Evolutionary conservation across 2,797 vertebrate species (phyloP), one percentile per base, ranked within the genome.

Genomic region (Megaceryle alcyon): DNA sequence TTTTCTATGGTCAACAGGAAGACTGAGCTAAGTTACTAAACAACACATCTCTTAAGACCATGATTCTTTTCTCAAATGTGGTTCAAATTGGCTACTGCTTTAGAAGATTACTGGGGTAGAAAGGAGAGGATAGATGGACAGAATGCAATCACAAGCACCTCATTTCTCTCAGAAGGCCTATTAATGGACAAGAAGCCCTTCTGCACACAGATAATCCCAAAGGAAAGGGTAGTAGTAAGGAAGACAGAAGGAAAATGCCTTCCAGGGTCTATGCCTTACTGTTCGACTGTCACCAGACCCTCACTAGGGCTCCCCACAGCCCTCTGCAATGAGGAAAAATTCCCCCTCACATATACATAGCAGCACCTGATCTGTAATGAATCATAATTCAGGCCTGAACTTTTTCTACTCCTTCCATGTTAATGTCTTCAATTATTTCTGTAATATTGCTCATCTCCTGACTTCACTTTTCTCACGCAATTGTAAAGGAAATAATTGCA

Each of bases 401-500:
- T 91, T 94, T 37, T 91, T 71, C 89, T 56, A 22, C 61, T 87
- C 54, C 70, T 72, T 71, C 84, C 70, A 18, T 14, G 5, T 70
- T 94, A 23, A 84, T 92, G 69, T 77, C 76, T 92, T 95, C 71
- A 82, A 96, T 95, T 96, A 92, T 91, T 80, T 91, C 91, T 46
- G 29, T 49, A 54, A 90, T 39, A 51, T 20, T 57, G 86, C 84
- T 81, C 53, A 73, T 69, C 79, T 92, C 54, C 3, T 7, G 72
- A 84, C 87, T 94, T 96, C 48, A 88, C 75, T 92, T 78, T 87
- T 64, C 75, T 79, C 89, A 6, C 3, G 8, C 6, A 1, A 41
- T 3, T 66, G 87, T 35, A 92, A 71, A n/a, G 59, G 65, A 90
- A 94, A 88, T 77, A 90, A 96, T 77, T 88, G 79, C 88, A 48